Conservation (phyloP, 2,113 vertebrate species). For the Calypte anna region DNA sequence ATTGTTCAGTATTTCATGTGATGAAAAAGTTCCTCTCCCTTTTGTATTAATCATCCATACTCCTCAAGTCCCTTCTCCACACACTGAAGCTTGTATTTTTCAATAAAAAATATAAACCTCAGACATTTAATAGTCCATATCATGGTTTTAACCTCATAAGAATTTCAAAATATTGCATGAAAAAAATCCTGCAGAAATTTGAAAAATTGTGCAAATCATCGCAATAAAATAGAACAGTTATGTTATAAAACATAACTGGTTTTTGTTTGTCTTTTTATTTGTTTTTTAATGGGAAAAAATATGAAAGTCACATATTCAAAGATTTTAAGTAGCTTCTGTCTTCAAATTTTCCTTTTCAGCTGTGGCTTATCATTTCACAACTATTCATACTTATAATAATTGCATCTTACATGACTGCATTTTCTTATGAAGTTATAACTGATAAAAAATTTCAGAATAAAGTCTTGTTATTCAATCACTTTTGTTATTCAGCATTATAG, state of each 20-base stretch:
- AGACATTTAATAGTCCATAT: not conserved
- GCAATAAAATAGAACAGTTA: fast-evolving
- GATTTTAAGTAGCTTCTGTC: not conserved
- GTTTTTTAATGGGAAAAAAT: not conserved
- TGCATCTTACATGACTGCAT: fast-evolving
- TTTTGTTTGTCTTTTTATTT: too few species aligned
- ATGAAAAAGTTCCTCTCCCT: not conserved
- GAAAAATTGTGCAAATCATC: fast-evolving
- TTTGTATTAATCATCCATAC: not conserved
- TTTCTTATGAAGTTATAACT: not conserved
- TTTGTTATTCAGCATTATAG: not conserved
- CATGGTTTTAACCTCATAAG: not conserved
- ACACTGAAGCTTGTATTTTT: not conserved
- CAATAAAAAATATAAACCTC: not conserved
- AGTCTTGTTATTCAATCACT: not conserved
- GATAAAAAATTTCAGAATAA: not conserved
- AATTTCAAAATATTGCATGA: not conserved
- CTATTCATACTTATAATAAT: not conserved
- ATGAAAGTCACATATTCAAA: not conserved
- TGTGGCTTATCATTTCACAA: not conserved
- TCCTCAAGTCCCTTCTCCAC: not conserved
- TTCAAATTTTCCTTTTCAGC: not conserved
- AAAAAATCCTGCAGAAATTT: not conserved
- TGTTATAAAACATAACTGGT: not conserved
- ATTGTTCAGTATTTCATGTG: not conserved